Evolutionary conservation across 1,140 invertebrate genomes (phyloP).

Genomic region (Cryptotermes secundus): DNA sequence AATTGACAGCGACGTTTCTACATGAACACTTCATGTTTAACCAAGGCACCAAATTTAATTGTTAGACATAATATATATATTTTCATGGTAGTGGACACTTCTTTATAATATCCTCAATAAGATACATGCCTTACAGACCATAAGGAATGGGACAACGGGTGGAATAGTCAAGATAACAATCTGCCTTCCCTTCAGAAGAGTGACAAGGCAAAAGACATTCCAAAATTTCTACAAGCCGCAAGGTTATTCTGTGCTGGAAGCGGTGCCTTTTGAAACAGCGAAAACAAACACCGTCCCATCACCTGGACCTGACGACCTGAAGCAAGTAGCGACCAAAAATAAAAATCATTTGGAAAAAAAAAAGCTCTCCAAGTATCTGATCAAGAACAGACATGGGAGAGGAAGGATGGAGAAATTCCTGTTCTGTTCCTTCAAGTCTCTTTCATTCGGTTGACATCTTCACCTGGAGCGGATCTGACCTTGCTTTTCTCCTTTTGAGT

Average conservation of each 20-base stretch:
- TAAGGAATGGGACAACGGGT: not conserved
- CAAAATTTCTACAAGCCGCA: conserved; percentile 4
- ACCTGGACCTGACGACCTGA: not conserved
- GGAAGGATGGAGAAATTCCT: not conserved
- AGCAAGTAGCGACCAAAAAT: not conserved
- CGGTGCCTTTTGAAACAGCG: conserved; percentile 2
- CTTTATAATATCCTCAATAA: not conserved
- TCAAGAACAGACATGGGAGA: not conserved
- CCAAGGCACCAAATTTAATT: not conserved
- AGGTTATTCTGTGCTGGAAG: not conserved
- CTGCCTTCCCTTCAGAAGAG: not conserved
- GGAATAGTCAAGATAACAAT: not conserved
- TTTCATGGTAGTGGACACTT: not conserved
- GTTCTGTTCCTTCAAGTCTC: not conserved
- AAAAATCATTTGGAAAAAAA: too few species aligned
- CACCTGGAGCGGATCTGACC: not conserved
- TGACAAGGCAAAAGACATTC: conserved; percentile 7
- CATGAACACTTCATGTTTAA: not conserved
- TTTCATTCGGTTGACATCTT: not conserved
- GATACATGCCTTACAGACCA: not conserved
- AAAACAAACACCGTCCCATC: not conserved
- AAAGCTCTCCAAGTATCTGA: not conserved
- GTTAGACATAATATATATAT: not conserved
- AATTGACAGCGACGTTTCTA: not conserved
- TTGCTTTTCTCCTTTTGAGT: not conserved